A percentile compares a stretch with the other conserved stretches of the same genome.
Conservation (phyloP, 2,797 vertebrate species). For the Notamacropus eugenii region DNA sequence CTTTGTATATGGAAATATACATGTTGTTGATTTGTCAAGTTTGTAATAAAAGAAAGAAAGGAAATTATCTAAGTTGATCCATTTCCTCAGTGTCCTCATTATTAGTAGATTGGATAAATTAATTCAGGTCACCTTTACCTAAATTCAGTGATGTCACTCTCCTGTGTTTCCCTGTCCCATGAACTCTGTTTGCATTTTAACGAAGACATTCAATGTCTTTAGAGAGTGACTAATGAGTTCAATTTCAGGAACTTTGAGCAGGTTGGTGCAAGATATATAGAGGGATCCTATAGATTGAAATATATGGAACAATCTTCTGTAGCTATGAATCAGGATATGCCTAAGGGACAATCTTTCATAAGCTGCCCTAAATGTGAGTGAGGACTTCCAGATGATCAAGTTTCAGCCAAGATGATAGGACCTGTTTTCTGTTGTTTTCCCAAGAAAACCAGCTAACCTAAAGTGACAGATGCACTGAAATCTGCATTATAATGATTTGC, state of each 20-base stretch:
- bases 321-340: neutral
- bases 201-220: neutral
- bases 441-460: neutral
- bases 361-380: neutral
- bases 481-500: neutral
- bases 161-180: constrained; percentile 15
- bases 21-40: neutral
- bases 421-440: neutral
- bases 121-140: neutral
- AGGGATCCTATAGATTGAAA: neutral
- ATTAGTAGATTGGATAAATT: neutral
- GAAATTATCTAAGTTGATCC: neutral
- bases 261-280: neutral
- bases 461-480: neutral
- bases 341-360: neutral
- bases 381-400: neutral
- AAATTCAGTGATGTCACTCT: constrained; percentile 33
- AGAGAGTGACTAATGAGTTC: neutral
- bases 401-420: neutral
- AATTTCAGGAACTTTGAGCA: neutral
- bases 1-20: neutral
- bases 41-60: neutral
- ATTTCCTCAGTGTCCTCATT: neutral
- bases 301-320: neutral
- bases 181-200: neutral